phyloP scores from a whole-genome alignment of 2,888 invertebrate species.

The Agrilus biguttatus region DNA sequence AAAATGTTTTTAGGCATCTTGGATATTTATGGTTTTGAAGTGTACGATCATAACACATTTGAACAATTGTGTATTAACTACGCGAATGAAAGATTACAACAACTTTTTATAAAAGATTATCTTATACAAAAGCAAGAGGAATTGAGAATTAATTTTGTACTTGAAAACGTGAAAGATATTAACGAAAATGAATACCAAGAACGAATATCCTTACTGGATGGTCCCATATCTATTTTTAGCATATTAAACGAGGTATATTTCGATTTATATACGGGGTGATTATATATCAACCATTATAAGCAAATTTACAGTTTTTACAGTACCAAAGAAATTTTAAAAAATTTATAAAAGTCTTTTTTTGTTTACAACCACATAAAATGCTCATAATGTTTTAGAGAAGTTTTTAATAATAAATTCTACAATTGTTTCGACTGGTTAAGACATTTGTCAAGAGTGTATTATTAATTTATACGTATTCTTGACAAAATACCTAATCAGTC shows the following conservation, averaged over 20 bases:
- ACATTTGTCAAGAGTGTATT: too few relatives aligned
- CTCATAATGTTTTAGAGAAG: too few relatives aligned
- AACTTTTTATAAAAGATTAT: conserved; percentile 24
- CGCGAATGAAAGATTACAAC: conserved; percentile 25
- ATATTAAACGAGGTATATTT: conserved; percentile 24
- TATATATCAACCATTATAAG: too few relatives aligned
- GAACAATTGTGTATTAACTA: conserved; percentile 26
- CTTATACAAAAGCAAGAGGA: conserved; percentile 18
- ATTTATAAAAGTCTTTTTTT: too few relatives aligned
- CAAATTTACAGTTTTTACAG: too few relatives aligned
- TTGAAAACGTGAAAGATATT: conserved; percentile 13
- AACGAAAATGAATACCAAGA: conserved; percentile 15
- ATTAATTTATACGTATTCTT: too few relatives aligned
- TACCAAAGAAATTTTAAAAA: too few relatives aligned
- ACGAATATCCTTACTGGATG: conserved; percentile 19
- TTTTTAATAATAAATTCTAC: too few relatives aligned
- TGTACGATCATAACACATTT: conserved; percentile 22
- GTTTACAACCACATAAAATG: too few relatives aligned
- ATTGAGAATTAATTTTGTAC: conserved; percentile 17
- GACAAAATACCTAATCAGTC: too few relatives aligned
- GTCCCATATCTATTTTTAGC: conserved; percentile 22
- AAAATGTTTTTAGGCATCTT: conserved; percentile 23
- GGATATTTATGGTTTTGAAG: conserved; percentile 29
- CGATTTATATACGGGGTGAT: neutral
- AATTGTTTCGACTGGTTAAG: too few relatives aligned